Conservation (phyloP, 2,888 invertebrate species). For the Myopa testacea region DNA sequence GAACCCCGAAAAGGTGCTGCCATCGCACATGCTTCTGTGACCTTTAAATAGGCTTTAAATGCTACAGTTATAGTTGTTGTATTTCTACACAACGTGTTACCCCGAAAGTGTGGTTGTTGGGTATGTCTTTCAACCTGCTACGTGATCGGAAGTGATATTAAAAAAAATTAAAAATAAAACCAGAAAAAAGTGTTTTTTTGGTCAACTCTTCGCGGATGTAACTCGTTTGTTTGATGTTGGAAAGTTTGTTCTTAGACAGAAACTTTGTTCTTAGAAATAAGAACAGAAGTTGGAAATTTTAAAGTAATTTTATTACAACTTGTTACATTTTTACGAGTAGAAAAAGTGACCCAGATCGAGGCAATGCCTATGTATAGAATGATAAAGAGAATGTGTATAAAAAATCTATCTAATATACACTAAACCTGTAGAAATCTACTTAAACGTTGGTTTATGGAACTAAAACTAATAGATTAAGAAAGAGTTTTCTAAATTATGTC, state of each 20-base stretch:
- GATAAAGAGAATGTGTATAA: no score
- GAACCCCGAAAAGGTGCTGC: constrained; percentile 18
- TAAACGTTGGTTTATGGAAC: no score
- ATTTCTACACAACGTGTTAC: no score
- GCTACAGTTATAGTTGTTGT: background rate
- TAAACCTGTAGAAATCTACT: no score
- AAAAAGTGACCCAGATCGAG: background rate
- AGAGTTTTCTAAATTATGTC: no score
- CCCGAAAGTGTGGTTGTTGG: no score
- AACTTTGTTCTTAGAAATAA: background rate
- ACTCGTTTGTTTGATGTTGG: background rate
- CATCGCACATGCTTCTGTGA: constrained; percentile 2
- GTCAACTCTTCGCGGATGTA: background rate
- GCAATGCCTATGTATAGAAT: no score
- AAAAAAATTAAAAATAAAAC: no score
- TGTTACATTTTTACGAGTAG: background rate
- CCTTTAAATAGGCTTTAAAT: background rate
- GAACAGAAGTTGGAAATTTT: background rate
- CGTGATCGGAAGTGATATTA: constrained; percentile 1
- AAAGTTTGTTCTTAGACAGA: background rate
- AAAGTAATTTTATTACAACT: background rate
- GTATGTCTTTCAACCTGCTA: background rate
- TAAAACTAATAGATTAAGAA: no score
- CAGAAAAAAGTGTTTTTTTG: background rate
- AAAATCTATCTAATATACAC: no score